phyloP scores from a whole-genome alignment of 1,140 invertebrate genomes.

The Andricus grossulariae region DNA sequence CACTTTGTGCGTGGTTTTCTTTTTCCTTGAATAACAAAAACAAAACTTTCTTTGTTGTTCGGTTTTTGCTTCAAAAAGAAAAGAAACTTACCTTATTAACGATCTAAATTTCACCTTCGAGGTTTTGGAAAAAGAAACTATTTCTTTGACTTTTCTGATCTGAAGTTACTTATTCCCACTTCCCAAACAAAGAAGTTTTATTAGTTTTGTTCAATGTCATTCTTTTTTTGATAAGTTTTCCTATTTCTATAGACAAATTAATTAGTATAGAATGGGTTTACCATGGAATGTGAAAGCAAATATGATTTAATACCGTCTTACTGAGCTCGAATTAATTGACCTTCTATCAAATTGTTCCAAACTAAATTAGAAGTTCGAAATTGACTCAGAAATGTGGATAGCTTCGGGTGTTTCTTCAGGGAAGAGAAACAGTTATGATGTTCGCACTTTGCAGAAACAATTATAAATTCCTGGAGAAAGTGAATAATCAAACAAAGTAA shows the following conservation, averaged over 20 bases:
- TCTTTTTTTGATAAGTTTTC: too few species aligned
- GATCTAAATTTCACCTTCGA: background rate
- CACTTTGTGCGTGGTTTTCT: background rate
- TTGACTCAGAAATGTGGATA: constrained; percentile 15
- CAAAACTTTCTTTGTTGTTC: constrained; percentile 9
- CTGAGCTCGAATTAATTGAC: constrained; percentile 8
- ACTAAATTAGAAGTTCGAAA: constrained; percentile 12
- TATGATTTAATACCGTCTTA: constrained; percentile 4
- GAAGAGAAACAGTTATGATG: constrained; percentile 1
- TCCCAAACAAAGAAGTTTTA: too few species aligned
- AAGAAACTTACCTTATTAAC: background rate
- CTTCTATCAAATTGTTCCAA: constrained; percentile 16
- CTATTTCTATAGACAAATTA: background rate
- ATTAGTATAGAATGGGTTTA: background rate
- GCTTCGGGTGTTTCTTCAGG: background rate
- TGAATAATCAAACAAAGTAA: background rate
- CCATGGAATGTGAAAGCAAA: too few species aligned
- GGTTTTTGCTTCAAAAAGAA: constrained; percentile 11
- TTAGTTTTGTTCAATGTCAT: too few species aligned
- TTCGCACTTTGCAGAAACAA: constrained; percentile 7
- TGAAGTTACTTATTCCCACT: too few species aligned
- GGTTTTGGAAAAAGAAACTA: background rate
- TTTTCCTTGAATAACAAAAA: background rate
- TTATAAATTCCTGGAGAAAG: background rate
- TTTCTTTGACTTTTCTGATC: too few species aligned